Conservation (phyloP, 2,797 vertebrate species). For the Aratinga solstitialis region DNA sequence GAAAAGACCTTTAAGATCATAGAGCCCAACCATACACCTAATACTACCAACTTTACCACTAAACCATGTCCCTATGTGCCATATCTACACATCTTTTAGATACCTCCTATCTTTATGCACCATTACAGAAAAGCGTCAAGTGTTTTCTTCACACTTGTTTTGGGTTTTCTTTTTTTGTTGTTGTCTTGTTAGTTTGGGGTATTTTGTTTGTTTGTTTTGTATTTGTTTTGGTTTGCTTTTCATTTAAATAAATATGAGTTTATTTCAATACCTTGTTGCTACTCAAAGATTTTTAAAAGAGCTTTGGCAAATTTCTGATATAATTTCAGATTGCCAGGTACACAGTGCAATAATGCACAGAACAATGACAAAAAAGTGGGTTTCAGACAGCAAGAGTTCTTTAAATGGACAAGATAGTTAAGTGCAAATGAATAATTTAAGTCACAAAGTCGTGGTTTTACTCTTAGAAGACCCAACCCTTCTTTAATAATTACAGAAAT, state of each 20-base stretch:
- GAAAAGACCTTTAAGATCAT: not conserved
- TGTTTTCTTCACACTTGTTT: not conserved
- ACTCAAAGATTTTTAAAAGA: not conserved
- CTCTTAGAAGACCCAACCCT: not conserved
- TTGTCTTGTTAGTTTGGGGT: not conserved
- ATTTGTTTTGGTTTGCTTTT: not conserved
- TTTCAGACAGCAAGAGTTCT: not conserved
- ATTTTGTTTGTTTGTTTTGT: not conserved
- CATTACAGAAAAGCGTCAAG: not conserved
- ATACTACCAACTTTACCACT: not conserved
- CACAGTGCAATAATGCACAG: not conserved
- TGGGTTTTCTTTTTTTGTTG: not conserved
- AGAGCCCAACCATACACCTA: not conserved
- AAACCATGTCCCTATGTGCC: not conserved
- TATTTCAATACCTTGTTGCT: not conserved
- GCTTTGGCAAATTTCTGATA: not conserved
- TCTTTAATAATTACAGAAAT: slow-evolving; percentile 4
- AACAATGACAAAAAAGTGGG: not conserved
- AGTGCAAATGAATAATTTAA: not conserved
- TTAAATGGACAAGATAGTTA: not conserved
- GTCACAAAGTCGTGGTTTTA: not conserved
- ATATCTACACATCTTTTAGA: not conserved
- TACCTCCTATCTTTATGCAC: not conserved
- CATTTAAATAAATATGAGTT: not conserved
- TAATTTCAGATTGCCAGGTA: not conserved